Evolutionary conservation across 2,888 invertebrate species (phyloP), one percentile per base, ranked within the genome.

Genomic region (Dyspetes luteomarginatus): DNA sequence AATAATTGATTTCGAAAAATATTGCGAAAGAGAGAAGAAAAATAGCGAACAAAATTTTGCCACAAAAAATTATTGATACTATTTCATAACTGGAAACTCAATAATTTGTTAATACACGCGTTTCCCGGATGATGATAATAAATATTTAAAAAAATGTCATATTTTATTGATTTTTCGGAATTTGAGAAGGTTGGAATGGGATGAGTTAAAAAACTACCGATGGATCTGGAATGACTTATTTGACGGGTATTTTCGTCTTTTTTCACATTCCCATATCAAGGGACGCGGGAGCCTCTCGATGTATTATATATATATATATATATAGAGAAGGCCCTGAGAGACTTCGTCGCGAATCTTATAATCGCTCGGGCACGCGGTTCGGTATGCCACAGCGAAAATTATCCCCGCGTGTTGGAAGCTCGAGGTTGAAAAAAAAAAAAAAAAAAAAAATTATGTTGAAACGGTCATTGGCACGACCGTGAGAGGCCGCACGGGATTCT

Each of bases 391-490:
- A 58, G 71, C 58, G 58, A 71, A 71, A 71, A 71, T 71, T 58
- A 71, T 71, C 71, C 28, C 71, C 71, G 71, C 48, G 58, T 71
- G 71, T 45, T 60, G 36, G 48, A 60, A 68, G 68, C 55, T 36
- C 60, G 48, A 4, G 58, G n/a, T 24, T 17, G 56, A 55, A 56
- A 36, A 50, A 58, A 19, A 71, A 30, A 30, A 5, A 60, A 41
- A 60, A 60, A 17, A 58, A 58, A 36, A 28, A 28, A 28, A 56
- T 28, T 15, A 19, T 22, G 19, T 58, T 58, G 56, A 56, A 69
- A 69, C 69, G 69, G 71, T 71, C 71, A 71, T 71, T 60, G 71
- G 71, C 71, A 71, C 71, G 71, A 71, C 60, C 71, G 28, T 71
- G 48, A 48, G 71, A 71, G 58, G 71, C 58, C 71, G 71, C 58